Percentiles rank a stretch among this genome's conserved stretches.
These are phyloP conservation scores for Mola mola DNA, from an alignment of 2,113 vertebrate genomes.

Conservation along the genomic window DNA sequence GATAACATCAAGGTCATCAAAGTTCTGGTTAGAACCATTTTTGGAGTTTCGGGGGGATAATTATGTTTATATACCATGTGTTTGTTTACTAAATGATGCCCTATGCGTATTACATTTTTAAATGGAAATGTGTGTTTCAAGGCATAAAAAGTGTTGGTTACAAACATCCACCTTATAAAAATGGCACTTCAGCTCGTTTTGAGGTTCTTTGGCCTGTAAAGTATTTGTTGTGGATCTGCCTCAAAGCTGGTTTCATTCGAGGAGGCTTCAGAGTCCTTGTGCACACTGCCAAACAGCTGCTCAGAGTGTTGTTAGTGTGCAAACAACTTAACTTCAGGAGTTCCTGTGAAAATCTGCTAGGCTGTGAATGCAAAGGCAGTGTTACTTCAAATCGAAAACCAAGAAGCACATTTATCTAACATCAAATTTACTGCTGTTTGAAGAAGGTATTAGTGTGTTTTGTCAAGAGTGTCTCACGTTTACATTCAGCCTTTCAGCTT, in stretches of 20 bases:
- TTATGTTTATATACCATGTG: neutral
- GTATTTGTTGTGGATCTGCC: neutral
- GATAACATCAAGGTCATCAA: neutral
- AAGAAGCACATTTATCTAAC: too few relatives aligned
- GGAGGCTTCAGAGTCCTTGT: neutral
- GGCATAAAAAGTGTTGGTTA: neutral
- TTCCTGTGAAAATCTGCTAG: too few relatives aligned
- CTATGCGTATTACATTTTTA: neutral
- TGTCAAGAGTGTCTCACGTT: conserved; percentile 16
- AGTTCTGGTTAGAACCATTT: too few relatives aligned
- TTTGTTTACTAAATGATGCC: neutral
- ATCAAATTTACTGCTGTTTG: too few relatives aligned
- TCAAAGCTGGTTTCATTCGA: neutral
- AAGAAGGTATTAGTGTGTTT: too few relatives aligned
- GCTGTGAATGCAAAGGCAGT: too few relatives aligned
- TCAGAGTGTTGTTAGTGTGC: too few relatives aligned
- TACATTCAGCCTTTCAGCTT: conserved; percentile 19
- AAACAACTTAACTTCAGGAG: too few relatives aligned
- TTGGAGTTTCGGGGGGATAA: too few relatives aligned
- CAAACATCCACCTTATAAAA: neutral
- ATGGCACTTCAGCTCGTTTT: neutral
- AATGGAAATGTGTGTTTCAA: neutral
- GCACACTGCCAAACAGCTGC: conserved; percentile 1
- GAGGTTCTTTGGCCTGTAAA: neutral
- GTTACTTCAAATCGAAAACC: too few relatives aligned